These are phyloP conservation scores for Lucilia sericata DNA, from an alignment of 1,140 invertebrate genomes.

Conservation along the genomic window DNA sequence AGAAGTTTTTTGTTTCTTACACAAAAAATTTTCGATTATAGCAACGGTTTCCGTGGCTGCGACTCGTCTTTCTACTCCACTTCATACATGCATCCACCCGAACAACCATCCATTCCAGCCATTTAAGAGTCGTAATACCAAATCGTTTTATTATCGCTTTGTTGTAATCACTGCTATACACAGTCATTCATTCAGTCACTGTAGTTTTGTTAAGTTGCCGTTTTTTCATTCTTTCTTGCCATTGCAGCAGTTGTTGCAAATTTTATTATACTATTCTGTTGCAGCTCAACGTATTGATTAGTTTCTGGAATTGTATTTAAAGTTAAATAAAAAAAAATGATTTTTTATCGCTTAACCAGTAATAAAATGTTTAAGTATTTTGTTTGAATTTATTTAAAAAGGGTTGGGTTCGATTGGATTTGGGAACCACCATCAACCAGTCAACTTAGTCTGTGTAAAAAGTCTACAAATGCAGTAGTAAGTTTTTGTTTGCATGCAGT, in stretches of 20 bases:
- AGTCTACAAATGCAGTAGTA: background rate
- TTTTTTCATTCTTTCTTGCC: background rate
- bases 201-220: background rate
- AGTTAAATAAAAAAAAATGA: background rate
- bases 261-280: constrained; percentile 2
- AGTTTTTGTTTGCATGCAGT: background rate
- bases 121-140: constrained; percentile 19
- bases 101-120: background rate
- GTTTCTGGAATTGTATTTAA: constrained; percentile 13
- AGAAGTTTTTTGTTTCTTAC: background rate
- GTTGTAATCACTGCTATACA: background rate
- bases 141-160: constrained; percentile 27
- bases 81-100: background rate
- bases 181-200: background rate
- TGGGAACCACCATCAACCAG: background rate
- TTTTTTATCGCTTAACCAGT: constrained; percentile 12
- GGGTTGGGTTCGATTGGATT: constrained; percentile 12
- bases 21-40: background rate
- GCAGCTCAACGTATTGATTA: constrained; percentile 21
- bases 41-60: background rate
- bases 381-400: constrained; percentile 5
- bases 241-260: background rate
- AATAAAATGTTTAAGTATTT: constrained; percentile 25
- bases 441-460: background rate
- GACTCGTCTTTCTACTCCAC: background rate